A percentile compares a stretch with the other conserved stretches of the same genome.
phyloP scores from a whole-genome alignment of 1,140 invertebrate species.

The Bombus pascuorum region DNA sequence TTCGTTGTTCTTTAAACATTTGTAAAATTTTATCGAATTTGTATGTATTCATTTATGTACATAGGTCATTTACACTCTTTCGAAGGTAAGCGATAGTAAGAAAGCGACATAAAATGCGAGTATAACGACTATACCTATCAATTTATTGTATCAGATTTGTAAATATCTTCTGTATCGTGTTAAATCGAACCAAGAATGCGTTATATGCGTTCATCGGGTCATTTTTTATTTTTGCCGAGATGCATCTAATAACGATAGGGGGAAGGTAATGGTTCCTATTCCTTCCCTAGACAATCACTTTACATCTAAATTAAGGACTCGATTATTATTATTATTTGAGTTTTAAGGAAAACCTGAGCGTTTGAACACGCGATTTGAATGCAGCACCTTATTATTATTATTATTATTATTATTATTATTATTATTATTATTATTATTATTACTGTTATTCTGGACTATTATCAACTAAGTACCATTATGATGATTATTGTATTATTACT shows the following conservation, averaged over 20 bases:
- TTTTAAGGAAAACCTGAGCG: not conserved
- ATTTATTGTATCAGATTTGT: constrained; percentile 35
- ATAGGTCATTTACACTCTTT: constrained; percentile 47
- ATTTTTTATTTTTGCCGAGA: constrained; percentile 40
- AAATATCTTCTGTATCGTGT: constrained; percentile 59
- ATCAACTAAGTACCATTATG: not conserved
- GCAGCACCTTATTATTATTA: constrained; percentile 18
- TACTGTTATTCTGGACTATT: not conserved
- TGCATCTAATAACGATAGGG: not conserved
- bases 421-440: constrained; percentile 15
- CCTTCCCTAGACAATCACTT: not conserved
- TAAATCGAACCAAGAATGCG: constrained; percentile 44
- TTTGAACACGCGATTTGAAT: constrained; percentile 32
- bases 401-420: constrained; percentile 21
- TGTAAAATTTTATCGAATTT: constrained; percentile 34
- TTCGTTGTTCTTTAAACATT: not conserved
- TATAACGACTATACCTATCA: not conserved
- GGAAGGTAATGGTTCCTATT: not conserved
- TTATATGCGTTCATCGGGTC: constrained; percentile 10
- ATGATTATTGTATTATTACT: constrained; percentile 19
- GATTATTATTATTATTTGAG: not conserved
- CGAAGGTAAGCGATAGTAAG: constrained; percentile 4
- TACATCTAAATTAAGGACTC: not conserved
- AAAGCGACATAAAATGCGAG: constrained; percentile 20
- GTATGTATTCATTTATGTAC: constrained; percentile 48